Percentiles rank a stretch among this genome's conserved stretches.
These are phyloP conservation scores for Eueides isabella DNA, from an alignment of 1,140 invertebrate species.

Conservation along the genomic window DNA sequence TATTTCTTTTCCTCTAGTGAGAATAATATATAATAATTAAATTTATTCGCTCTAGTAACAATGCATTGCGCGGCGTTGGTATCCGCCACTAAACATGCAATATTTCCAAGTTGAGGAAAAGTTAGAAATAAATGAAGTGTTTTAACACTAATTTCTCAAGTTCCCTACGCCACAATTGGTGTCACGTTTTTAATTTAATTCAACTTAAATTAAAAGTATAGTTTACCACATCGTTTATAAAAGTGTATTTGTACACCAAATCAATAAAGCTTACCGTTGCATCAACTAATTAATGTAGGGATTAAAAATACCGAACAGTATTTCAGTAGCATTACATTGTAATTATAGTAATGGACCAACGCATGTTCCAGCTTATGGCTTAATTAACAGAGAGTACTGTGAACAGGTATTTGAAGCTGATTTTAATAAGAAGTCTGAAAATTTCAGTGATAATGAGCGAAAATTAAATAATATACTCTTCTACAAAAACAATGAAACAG, in stretches of 20 bases:
- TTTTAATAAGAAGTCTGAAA: constrained; percentile 18
- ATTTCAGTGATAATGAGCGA: not conserved
- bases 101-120: too few relatives aligned
- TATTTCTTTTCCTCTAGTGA: too few relatives aligned
- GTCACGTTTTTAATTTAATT: too few relatives aligned
- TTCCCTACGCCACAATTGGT: too few relatives aligned
- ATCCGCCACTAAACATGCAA: too few relatives aligned
- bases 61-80: too few relatives aligned
- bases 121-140: too few relatives aligned
- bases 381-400: constrained; percentile 62
- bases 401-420: constrained; percentile 34
- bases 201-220: too few relatives aligned
- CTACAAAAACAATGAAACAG: constrained; percentile 7
- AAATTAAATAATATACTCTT: constrained; percentile 17
- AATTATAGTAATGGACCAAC: constrained; percentile 18
- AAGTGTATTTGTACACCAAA: not conserved
- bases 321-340: constrained; percentile 14
- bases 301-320: constrained; percentile 13
- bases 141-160: too few relatives aligned
- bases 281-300: not conserved
- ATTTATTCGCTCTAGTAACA: too few relatives aligned
- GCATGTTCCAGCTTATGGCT: constrained; percentile 57
- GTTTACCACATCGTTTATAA: not conserved
- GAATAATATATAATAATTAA: too few relatives aligned
- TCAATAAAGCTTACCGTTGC: not conserved